phyloP scores from a whole-genome alignment of 2,797 vertebrate genomes.

The Myotis daubentonii region DNA sequence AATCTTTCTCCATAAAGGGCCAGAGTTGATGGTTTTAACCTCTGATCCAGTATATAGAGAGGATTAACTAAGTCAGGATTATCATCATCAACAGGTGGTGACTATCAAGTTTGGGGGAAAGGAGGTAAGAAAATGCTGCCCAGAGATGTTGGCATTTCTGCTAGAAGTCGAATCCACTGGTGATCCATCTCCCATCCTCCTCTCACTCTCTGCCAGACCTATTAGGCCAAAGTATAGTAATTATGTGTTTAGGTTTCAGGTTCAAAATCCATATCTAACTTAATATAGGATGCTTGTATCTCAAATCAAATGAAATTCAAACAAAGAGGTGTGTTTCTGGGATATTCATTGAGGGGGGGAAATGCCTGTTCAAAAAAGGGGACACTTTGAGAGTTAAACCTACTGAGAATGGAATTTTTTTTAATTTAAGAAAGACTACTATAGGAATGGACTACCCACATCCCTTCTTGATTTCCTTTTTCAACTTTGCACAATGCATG shows the following conservation, averaged over 20 bases:
- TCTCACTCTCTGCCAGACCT: background rate
- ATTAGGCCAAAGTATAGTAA: background rate
- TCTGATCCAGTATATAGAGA: background rate
- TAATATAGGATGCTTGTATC: background rate
- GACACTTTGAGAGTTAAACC: background rate
- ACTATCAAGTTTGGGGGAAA: background rate
- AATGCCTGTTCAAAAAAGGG: background rate
- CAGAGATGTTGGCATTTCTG: background rate
- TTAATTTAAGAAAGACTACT: background rate
- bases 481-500: background rate
- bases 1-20: background rate
- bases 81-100: background rate
- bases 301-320: slow-evolving; percentile 3
- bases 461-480: background rate
- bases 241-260: background rate
- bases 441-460: too few species aligned
- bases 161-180: background rate
- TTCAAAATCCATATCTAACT: background rate
- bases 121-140: background rate
- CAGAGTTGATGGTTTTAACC: background rate
- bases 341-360: background rate
- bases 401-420: background rate
- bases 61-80: background rate
- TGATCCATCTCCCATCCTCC: background rate
- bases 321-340: background rate